phyloP scores from a whole-genome alignment of 2,888 invertebrate genomes.

The Caenorhabditis panamensis region DNA sequence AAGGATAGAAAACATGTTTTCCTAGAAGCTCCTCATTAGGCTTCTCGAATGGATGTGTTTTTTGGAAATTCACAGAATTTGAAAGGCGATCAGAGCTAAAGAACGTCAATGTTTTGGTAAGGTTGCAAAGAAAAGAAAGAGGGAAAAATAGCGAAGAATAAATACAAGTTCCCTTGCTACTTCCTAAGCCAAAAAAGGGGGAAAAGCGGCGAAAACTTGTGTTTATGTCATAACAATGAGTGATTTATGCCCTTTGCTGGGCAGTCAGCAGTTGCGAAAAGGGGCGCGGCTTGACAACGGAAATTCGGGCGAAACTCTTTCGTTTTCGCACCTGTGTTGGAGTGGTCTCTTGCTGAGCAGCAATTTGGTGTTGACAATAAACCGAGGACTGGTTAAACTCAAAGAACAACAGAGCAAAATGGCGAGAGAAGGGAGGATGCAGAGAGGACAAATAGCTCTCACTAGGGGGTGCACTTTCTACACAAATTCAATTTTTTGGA shows the following conservation, averaged over 20 bases:
- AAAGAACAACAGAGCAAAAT: slow-evolving; percentile 34
- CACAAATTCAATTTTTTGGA: slow-evolving; percentile 22
- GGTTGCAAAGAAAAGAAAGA: neutral
- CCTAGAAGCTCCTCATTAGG: slow-evolving; percentile 2
- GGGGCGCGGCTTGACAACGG: neutral
- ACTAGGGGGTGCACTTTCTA: slow-evolving; percentile 29
- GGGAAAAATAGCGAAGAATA: slow-evolving; percentile 3
- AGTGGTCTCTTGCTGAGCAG: slow-evolving; percentile 13
- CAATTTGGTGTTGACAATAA: slow-evolving; percentile 50
- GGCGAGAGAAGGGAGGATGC: neutral
- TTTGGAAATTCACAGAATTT: neutral
- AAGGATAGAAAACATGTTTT: slow-evolving; percentile 2
- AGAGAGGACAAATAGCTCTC: slow-evolving; percentile 6
- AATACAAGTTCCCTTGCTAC: slow-evolving; percentile 2
- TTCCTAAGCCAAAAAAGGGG: neutral
- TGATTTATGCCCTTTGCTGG: slow-evolving; percentile 54
- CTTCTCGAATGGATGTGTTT: neutral
- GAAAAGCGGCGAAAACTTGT: slow-evolving; percentile 22
- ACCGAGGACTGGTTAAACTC: slow-evolving; percentile 48
- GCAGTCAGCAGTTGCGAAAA: slow-evolving; percentile 8
- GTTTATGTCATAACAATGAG: slow-evolving; percentile 49
- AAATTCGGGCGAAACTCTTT: neutral
- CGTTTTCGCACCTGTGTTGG: slow-evolving; percentile 35
- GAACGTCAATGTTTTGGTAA: too few relatives aligned
- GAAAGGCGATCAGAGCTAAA: too few relatives aligned